Evolutionary conservation across 2,797 vertebrate genomes (phyloP).

Genomic region (Saxicola maurus): DNA sequence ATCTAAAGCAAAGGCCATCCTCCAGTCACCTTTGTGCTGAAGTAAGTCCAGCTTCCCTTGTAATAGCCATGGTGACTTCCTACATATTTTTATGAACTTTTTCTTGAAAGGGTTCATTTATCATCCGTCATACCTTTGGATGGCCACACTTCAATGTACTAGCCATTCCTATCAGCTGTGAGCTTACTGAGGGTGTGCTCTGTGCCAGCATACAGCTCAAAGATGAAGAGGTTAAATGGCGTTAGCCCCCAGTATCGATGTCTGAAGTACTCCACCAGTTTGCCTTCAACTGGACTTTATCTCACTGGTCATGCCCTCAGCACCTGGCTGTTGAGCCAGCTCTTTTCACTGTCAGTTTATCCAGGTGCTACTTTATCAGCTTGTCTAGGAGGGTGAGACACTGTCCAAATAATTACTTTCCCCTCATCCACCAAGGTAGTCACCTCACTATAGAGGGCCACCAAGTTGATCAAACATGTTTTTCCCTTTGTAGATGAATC

Average conservation of each 20-base stretch:
- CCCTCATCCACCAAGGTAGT: background rate
- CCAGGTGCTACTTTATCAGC: background rate
- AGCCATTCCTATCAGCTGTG: background rate
- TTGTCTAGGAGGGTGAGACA: background rate
- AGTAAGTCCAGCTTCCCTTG: background rate
- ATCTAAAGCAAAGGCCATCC: background rate
- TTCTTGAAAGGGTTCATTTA: background rate
- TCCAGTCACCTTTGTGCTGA: background rate
- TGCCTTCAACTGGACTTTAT: background rate
- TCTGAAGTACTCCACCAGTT: background rate
- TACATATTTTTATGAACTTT: background rate
- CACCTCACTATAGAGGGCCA: background rate
- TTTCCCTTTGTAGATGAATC: background rate
- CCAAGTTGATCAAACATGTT: background rate
- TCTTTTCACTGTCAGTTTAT: background rate
- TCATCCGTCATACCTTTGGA: background rate
- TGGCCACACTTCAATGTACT: background rate
- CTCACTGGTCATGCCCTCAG: too few species aligned
- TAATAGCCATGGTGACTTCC: background rate
- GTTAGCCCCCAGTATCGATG: fast-evolving
- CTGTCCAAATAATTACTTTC: background rate
- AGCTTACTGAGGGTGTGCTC: fast-evolving
- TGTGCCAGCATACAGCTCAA: background rate
- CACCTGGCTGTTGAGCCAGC: background rate
- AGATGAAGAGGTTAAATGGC: background rate